Conservation (phyloP, 2,888 invertebrate genomes). For the Drymonia ruficornis region DNA sequence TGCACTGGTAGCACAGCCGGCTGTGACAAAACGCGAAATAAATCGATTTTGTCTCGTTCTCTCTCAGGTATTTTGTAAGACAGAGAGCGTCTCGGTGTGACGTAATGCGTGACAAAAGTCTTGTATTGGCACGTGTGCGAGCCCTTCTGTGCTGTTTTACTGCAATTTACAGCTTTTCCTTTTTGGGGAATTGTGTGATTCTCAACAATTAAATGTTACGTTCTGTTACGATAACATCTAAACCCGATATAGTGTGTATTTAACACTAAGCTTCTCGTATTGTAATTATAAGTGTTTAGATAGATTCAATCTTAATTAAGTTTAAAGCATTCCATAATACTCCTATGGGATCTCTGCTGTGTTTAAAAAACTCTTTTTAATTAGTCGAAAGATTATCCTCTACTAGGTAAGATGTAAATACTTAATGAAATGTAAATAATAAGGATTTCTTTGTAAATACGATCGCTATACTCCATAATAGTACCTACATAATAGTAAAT, state of each 20-base stretch:
- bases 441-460: constrained; percentile 69
- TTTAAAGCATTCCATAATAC: constrained; percentile 80
- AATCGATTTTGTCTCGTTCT: too few species aligned
- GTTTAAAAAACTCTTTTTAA: constrained; percentile 76
- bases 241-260: constrained; percentile 39
- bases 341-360: constrained; percentile 82
- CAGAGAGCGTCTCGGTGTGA: too few species aligned
- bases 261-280: constrained; percentile 63
- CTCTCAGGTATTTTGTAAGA: too few species aligned
- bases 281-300: constrained; percentile 68
- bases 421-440: constrained; percentile 57
- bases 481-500: constrained; percentile 21
- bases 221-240: constrained; percentile 48
- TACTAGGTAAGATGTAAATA: constrained; percentile 68
- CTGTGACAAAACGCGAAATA: too few species aligned
- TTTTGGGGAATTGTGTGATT: constrained; percentile 4
- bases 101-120: too few species aligned
- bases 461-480: constrained; percentile 50
- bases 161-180: not conserved
- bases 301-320: constrained; percentile 79
- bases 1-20: too few species aligned
- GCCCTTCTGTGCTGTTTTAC: too few species aligned
- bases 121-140: too few species aligned
- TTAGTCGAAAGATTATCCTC: constrained; percentile 69
- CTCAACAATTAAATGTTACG: constrained; percentile 36